Evolutionary conservation across 2,888 invertebrate genomes (phyloP), one percentile per base, ranked within the genome.

Genomic region (Geophilus truncorum): DNA sequence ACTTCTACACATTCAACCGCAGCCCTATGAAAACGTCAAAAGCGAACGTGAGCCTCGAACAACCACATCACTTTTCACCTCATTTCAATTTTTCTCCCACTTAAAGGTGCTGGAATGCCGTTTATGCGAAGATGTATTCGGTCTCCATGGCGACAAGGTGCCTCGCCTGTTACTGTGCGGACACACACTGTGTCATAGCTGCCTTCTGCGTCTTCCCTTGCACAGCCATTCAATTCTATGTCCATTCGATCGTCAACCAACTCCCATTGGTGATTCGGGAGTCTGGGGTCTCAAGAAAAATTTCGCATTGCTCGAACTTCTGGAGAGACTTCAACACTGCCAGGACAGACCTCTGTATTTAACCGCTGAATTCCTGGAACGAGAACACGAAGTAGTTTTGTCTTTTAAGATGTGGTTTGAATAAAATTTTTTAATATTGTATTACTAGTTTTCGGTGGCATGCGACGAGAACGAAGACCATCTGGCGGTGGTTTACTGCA

Each of bases 391-490:
- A 83, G 86, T 86, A 78, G 10, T 25, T 4, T 30, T 1, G 15
- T 76, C 28, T 10, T 10, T 76, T 10, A 76, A 76, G 21, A 15
- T 77, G 21, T 9, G 18, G 1, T 3, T 21, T 57, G 23, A 57
- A 10, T 21, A 6, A 57, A 57, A 57, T 21, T 57, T 4, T 57
- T 57, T 77, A 12, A 18, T 79, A 12, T 9, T 12, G 40, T 82
- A 78, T 78, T 84, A 84, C 21, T 84, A 88, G 88, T 84, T 86
- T 81, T 86, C 87, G 40, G 84, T 89, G 23, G 84, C 86, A 9
- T 90, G 90, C 85, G 90, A 90, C 84, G 90, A 90, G 84, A 89
- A 90, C 82, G 89, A 89, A 80, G 84, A 86, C 1, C 90, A 90
- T 83, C 85, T 86, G 5, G 90, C 90, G 12, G 89, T 90, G 7